Conservation (phyloP, 2,797 vertebrate species). For the Propithecus perrieri region DNA sequence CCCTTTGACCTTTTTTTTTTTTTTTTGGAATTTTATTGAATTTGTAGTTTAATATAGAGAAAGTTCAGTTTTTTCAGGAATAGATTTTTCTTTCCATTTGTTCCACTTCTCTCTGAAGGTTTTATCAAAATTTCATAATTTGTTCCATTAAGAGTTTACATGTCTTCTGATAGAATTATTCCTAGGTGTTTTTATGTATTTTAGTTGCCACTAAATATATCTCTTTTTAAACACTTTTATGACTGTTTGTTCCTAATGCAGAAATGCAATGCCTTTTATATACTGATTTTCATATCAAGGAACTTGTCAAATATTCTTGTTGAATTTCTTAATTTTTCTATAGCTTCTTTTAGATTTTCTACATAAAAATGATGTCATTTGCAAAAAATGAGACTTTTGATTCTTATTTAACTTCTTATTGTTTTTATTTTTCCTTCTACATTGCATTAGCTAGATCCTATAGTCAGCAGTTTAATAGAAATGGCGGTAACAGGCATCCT, state of each 20-base stretch:
- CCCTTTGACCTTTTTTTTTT: not conserved
- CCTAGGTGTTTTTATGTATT: not conserved
- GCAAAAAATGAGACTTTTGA: not conserved
- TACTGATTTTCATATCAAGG: not conserved
- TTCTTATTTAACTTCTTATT: not conserved
- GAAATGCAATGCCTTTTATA: not conserved
- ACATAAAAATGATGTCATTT: not conserved
- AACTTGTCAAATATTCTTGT: not conserved
- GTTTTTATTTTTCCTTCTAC: not conserved
- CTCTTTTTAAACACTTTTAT: not conserved
- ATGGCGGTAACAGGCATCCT: not conserved
- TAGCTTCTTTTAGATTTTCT: not conserved
- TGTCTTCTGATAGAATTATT: not conserved
- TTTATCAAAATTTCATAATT: slow-evolving; percentile 11
- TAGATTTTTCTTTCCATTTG: not conserved
- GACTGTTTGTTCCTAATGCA: not conserved
- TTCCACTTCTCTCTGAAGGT: not conserved
- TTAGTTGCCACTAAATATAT: not conserved
- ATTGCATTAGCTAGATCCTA: not conserved
- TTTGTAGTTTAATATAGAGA: not conserved
- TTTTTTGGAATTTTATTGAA: not conserved
- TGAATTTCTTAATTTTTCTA: not conserved
- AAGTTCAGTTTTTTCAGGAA: not conserved
- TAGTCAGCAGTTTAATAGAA: not conserved
- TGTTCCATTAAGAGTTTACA: not conserved